Base-by-base conservation (phyloP, 37 sponge, comb jelly and placozoan species). In the Dysidea cf. avara region DNA sequence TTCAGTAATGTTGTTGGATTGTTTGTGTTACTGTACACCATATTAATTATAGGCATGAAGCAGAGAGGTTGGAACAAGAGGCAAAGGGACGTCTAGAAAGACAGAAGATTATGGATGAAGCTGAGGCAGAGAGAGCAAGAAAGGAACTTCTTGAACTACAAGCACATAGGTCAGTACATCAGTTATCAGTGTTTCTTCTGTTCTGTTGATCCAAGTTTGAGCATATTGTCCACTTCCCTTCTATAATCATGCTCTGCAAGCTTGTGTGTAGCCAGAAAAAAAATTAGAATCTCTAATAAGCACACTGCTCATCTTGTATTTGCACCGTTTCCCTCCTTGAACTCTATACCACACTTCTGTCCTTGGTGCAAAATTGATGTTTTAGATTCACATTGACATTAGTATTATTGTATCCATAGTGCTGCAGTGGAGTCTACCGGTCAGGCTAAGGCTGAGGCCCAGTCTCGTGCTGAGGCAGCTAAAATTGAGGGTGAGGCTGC, bases 341-440 rank as follows among this genome's bases (percentile, higher is more conserved):
- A n/a, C n/a, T n/a, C n/a, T n/a, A n/a, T n/a, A n/a, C n/a, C n/a
- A n/a, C n/a, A n/a, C n/a, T n/a, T n/a, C n/a, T n/a, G n/a, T n/a
- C n/a, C n/a, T n/a, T n/a, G n/a, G n/a, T n/a, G n/a, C n/a, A n/a
- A n/a, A n/a, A n/a, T n/a, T 31, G 17, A 20, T 57, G 35, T 56
- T 7, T 2, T 2, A 37, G 53, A 7, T 3, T 60, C 4, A 43
- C 46, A 43, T 43, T 43, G 9, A 12, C 46, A 43, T 43, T 43
- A 43, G n/a, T n/a, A n/a, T 21, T 78, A 29, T 29, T n/a, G 39
- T 38, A 32, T 16, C 34, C 53, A 21, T 34, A 91, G 92, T 76
- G 99, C 99, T 51, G 99, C 99, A 21, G 99, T 97, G 55, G 99
- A 97, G 94, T 91, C 92, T 30, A 97, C 94, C 59, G 99, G 99